Percentiles rank a stretch among this genome's conserved stretches.
phyloP scores from a whole-genome alignment of 2,888 invertebrate species.

The Xylota segnis region DNA sequence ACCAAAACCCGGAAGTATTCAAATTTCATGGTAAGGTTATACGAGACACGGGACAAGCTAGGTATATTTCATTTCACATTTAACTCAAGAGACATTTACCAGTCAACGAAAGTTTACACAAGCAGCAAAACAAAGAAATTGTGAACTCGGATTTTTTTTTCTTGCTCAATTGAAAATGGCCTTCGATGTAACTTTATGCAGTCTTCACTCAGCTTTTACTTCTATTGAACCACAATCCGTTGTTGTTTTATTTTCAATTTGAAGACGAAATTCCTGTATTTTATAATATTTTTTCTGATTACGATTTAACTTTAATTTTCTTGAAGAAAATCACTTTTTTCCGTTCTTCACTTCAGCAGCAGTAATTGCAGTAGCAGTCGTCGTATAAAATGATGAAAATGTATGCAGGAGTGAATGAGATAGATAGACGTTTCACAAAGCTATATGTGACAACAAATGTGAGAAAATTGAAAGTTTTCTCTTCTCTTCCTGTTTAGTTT shows the following conservation, averaged over 20 bases:
- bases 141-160: slow-evolving; percentile 56
- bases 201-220: neutral
- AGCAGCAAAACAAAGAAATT: slow-evolving; percentile 74
- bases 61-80: slow-evolving; percentile 17
- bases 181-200: slow-evolving; percentile 41
- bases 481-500: slow-evolving; percentile 52
- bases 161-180: slow-evolving; percentile 72
- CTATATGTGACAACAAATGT: slow-evolving; percentile 46
- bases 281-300: neutral
- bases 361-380: slow-evolving; percentile 32
- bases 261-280: neutral
- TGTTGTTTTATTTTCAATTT: neutral
- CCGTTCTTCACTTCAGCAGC: slow-evolving; percentile 35
- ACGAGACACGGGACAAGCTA: slow-evolving; percentile 33
- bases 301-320: slow-evolving; percentile 34
- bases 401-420: slow-evolving; percentile 38
- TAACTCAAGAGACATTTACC: slow-evolving; percentile 51
- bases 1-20: neutral
- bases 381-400: slow-evolving; percentile 43
- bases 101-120: slow-evolving; percentile 52
- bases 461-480: slow-evolving; percentile 54
- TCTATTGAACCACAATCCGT: neutral
- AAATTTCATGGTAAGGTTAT: slow-evolving; percentile 5
- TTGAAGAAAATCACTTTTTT: slow-evolving; percentile 45
- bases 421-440: slow-evolving; percentile 21